These are phyloP conservation scores for Brachynemurus nebulosus DNA, from an alignment of 2,888 invertebrate genomes.

Conservation along the genomic window DNA sequence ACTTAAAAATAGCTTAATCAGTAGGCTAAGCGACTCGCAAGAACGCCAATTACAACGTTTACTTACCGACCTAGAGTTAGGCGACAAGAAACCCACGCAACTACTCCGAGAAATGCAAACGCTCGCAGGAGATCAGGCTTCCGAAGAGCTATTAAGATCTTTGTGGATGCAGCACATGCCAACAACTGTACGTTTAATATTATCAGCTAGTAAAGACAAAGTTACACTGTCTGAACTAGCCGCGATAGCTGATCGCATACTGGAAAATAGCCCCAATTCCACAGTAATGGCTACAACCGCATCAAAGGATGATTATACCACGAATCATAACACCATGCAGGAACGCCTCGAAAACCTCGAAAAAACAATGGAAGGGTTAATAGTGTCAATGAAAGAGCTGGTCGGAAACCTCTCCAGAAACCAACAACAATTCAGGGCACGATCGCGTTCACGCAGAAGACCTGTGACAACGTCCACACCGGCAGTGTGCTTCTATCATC, in stretches of 20 bases:
- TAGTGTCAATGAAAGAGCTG: too few relatives aligned
- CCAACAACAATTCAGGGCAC: too few relatives aligned
- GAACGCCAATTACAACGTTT: slow-evolving; percentile 12
- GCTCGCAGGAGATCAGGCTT: slow-evolving; percentile 11
- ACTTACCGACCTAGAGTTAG: slow-evolving; percentile 14
- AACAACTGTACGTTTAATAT: slow-evolving; percentile 2
- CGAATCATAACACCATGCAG: too few relatives aligned
- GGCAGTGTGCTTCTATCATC: too few relatives aligned
- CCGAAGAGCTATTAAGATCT: slow-evolving; percentile 12
- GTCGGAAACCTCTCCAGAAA: too few relatives aligned
- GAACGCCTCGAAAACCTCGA: not conserved
- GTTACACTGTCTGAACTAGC: slow-evolving; percentile 10
- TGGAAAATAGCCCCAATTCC: too few relatives aligned
- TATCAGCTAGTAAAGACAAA: slow-evolving; percentile 7
- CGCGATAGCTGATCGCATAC: slow-evolving; percentile 11
- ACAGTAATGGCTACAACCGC: too few relatives aligned
- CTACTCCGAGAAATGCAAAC: slow-evolving; percentile 15
- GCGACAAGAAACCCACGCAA: slow-evolving; percentile 16
- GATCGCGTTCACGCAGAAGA: too few relatives aligned
- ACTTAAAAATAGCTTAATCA: slow-evolving; percentile 13
- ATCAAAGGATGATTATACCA: too few relatives aligned
- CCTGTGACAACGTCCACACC: too few relatives aligned
- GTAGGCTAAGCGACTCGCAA: slow-evolving; percentile 13
- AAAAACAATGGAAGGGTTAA: too few relatives aligned
- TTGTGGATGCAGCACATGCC: slow-evolving; percentile 16